Evolutionary conservation across 2,113 vertebrate genomes (phyloP).

Genomic region (Alosa alosa): DNA sequence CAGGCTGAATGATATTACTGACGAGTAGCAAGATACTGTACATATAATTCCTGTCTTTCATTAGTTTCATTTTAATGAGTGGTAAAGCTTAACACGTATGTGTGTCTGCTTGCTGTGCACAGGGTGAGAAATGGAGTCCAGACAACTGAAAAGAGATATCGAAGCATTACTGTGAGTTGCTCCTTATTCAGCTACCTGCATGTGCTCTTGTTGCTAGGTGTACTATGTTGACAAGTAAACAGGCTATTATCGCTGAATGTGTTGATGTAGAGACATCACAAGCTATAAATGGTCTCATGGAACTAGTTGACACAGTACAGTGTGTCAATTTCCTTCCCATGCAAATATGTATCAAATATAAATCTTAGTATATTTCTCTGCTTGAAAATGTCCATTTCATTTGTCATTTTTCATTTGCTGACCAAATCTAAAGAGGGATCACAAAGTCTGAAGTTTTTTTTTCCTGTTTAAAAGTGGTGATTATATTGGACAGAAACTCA

Average conservation of each 20-base stretch:
- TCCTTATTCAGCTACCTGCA: neutral
- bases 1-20: neutral
- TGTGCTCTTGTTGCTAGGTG: neutral
- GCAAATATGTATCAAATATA: no score
- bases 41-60: neutral
- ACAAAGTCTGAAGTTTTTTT: neutral
- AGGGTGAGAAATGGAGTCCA: conserved; percentile 72
- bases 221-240: neutral
- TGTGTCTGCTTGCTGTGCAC: neutral
- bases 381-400: neutral
- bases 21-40: neutral
- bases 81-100: neutral
- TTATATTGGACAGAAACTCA: conserved; percentile 81
- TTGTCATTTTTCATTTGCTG: neutral
- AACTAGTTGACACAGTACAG: neutral
- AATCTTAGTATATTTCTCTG: neutral
- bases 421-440: neutral
- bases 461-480: conserved; percentile 69
- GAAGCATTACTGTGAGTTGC: conserved; percentile 79
- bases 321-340: no score
- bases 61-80: neutral
- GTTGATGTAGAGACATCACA: neutral
- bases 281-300: neutral
- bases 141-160: conserved; percentile 74
- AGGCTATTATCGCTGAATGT: neutral